Conservation (phyloP, 37 sponge, comb jelly and placozoan genomes). For the Oscarella lobularis region DNA sequence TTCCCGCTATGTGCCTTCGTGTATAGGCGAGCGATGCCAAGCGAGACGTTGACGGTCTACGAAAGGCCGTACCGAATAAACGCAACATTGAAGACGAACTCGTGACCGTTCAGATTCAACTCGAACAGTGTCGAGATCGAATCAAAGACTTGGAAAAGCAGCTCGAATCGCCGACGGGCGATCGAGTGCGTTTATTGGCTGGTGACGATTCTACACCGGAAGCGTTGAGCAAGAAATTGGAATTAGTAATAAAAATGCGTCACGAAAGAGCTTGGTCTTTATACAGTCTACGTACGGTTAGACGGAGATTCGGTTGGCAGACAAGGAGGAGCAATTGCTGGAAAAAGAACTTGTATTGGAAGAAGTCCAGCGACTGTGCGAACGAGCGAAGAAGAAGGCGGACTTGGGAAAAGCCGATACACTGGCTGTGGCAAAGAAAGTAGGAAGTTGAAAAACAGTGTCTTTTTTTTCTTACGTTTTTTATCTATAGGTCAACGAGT, state of each 20-base stretch:
- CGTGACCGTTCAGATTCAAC: constrained; percentile 42
- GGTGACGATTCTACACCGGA: constrained; percentile 44
- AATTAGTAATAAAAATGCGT: no score
- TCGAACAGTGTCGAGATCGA: constrained; percentile 32
- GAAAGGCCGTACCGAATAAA: constrained; percentile 49
- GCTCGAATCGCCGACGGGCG: constrained; percentile 55
- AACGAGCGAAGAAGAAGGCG: constrained; percentile 15
- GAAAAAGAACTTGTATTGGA: constrained; percentile 92
- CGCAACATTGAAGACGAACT: constrained; percentile 44
- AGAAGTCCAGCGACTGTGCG: constrained; percentile 71
- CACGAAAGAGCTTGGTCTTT: no score
- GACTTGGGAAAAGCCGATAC: not conserved
- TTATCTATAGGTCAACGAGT: no score
- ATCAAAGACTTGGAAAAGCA: constrained; percentile 40
- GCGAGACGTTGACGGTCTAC: constrained; percentile 37
- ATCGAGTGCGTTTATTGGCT: constrained; percentile 39
- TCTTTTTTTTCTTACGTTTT: no score
- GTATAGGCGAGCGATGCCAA: constrained; percentile 11
- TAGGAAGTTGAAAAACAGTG: no score
- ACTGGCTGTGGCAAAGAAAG: constrained; percentile 11
- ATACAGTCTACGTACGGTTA: no score
- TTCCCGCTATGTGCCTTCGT: not conserved
- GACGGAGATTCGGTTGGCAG: constrained; percentile 48
- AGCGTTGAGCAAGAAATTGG: constrained; percentile 31
- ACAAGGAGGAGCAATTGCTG: constrained; percentile 56